phyloP scores from a whole-genome alignment of 2,113 vertebrate species.

The Elanoides forficatus region DNA sequence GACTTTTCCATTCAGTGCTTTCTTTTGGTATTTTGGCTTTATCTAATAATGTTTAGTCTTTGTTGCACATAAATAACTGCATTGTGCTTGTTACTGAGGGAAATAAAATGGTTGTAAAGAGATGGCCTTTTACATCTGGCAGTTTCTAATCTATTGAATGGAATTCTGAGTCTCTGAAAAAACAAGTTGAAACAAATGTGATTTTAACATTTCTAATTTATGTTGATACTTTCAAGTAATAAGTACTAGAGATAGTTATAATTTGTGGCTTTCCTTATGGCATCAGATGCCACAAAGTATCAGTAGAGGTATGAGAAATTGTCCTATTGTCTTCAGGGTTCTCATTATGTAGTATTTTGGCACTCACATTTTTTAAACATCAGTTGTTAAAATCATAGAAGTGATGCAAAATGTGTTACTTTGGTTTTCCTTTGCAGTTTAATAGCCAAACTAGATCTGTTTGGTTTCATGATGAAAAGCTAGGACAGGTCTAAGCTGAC shows the following conservation, averaged over 20 bases:
- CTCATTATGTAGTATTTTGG: not conserved
- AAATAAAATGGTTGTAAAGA: not conserved
- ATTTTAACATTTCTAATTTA: not conserved
- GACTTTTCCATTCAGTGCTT: not conserved
- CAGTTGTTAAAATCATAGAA: not conserved
- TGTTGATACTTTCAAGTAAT: not conserved
- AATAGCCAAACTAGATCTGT: not conserved
- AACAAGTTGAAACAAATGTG: not conserved
- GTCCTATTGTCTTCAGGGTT: not conserved
- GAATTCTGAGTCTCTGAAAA: not conserved
- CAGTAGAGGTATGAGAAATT: not conserved
- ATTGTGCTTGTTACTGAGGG: not conserved
- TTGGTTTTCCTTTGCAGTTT: not conserved
- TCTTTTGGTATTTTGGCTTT: not conserved
- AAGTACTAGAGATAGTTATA: not conserved
- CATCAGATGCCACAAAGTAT: not conserved
- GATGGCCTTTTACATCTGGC: not conserved
- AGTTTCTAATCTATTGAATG: not conserved
- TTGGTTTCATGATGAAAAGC: not conserved
- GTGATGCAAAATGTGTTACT: not conserved
- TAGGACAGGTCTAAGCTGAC: not conserved
- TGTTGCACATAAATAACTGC: not conserved
- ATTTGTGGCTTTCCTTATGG: not conserved
- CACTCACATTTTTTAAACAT: not conserved
- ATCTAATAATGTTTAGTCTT: not conserved